Percentiles rank a stretch among this genome's conserved stretches.
These are phyloP conservation scores for Nyleta sp. DNA, from an alignment of 2,888 invertebrate genomes.

Conservation along the genomic window DNA sequence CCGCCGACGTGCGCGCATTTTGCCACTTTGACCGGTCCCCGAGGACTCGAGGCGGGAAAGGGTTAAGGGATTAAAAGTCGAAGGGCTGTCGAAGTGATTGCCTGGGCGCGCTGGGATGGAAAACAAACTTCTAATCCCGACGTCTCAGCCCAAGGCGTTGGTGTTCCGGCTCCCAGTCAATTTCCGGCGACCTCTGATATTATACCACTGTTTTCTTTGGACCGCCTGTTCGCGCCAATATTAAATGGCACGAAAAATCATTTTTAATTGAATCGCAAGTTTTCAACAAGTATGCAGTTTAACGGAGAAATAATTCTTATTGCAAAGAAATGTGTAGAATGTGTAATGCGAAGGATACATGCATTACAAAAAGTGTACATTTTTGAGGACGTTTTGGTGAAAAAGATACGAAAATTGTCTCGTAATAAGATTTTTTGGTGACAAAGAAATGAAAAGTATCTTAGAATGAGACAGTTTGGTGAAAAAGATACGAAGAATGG, in stretches of 20 bases:
- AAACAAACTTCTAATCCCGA: slow-evolving; percentile 73
- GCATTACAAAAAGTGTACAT: too few relatives aligned
- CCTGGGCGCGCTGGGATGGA: slow-evolving; percentile 64
- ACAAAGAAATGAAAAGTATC: too few relatives aligned
- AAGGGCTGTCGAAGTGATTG: slow-evolving; percentile 59
- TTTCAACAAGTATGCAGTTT: too few relatives aligned
- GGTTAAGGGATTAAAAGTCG: slow-evolving; percentile 51
- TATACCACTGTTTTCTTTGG: slow-evolving; percentile 57
- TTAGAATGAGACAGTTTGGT: too few relatives aligned
- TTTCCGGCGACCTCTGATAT: slow-evolving; percentile 67
- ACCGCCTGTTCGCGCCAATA: slow-evolving; percentile 27
- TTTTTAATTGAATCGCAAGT: slow-evolving; percentile 39
- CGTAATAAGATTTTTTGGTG: too few relatives aligned
- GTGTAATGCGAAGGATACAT: too few relatives aligned
- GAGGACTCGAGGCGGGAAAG: slow-evolving; percentile 21
- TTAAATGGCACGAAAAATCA: slow-evolving; percentile 24
- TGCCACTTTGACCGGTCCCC: slow-evolving; percentile 23
- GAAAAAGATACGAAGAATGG: too few relatives aligned
- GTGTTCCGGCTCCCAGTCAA: slow-evolving; percentile 71
- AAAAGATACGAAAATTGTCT: too few relatives aligned
- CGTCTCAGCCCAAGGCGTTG: slow-evolving; percentile 70
- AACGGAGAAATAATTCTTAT: too few relatives aligned
- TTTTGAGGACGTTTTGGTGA: too few relatives aligned
- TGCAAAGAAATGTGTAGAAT: too few relatives aligned
- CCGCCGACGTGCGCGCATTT: slow-evolving; percentile 15